A percentile compares a stretch with the other conserved stretches of the same genome.
phyloP scores from a whole-genome alignment of 1,140 invertebrate species.

The Zaprionus ornatus region DNA sequence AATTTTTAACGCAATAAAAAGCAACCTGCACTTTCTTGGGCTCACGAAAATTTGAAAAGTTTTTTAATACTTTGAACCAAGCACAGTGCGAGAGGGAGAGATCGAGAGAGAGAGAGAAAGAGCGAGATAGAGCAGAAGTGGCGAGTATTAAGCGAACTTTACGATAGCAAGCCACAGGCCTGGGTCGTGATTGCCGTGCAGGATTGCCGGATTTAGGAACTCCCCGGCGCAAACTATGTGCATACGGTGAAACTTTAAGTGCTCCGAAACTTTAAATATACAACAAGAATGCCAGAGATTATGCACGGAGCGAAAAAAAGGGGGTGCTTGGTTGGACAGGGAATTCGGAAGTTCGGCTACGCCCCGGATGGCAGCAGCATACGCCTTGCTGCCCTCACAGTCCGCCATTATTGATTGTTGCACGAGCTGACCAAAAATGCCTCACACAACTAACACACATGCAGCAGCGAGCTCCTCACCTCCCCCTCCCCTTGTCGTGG shows the following conservation, averaged over 20 bases:
- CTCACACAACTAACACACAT: slow-evolving; percentile 50
- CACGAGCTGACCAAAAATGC: slow-evolving; percentile 44
- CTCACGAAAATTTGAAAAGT: slow-evolving; percentile 75
- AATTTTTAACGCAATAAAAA: slow-evolving; percentile 76
- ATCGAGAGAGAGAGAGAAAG: neutral
- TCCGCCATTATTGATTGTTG: slow-evolving; percentile 59
- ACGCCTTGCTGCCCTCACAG: slow-evolving; percentile 22
- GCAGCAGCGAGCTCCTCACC: neutral
- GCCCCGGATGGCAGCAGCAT: neutral
- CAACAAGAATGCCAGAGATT: slow-evolving; percentile 14
- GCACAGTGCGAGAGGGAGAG: slow-evolving; percentile 6
- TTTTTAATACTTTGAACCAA: slow-evolving; percentile 67
- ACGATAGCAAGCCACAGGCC: slow-evolving; percentile 56
- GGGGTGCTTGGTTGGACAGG: neutral
- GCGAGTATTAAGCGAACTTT: slow-evolving; percentile 28
- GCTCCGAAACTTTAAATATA: slow-evolving; percentile 5
- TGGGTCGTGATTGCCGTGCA: slow-evolving; percentile 14
- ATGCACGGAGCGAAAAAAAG: neutral
- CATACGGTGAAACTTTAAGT: slow-evolving; percentile 44
- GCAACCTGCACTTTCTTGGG: slow-evolving; percentile 69
- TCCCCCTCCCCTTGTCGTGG: neutral
- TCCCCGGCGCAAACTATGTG: slow-evolving; percentile 29
- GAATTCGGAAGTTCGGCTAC: neutral
- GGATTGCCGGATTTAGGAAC: neutral
- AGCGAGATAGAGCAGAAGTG: slow-evolving; percentile 31